Percentiles rank a stretch among this genome's conserved stretches.
Evolutionary conservation across 2,113 vertebrate genomes (phyloP).

Genomic region (Stigmatopora nigra): DNA sequence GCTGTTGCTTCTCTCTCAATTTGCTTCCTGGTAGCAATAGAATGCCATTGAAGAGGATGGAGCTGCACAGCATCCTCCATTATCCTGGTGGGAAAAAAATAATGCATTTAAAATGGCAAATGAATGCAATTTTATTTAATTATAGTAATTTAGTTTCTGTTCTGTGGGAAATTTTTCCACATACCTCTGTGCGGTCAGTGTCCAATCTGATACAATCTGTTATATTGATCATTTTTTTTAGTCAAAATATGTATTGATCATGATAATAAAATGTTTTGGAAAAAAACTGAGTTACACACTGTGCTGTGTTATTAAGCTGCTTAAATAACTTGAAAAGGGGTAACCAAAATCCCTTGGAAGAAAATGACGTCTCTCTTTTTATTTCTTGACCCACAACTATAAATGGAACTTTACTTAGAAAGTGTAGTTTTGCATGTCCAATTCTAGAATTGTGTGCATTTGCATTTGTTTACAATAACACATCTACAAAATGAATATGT

Average conservation of each 20-base stretch:
- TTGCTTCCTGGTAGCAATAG: no score
- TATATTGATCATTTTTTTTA: neutral
- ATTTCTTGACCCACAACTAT: neutral
- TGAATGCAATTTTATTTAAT: no score
- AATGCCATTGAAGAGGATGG: no score
- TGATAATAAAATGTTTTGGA: neutral
- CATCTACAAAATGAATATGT: constrained; percentile 31
- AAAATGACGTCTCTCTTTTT: neutral
- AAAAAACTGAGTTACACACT: neutral
- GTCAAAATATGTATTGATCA: neutral
- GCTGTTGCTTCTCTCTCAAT: no score
- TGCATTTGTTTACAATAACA: constrained; percentile 42
- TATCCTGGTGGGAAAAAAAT: no score
- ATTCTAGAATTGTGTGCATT: constrained; percentile 10
- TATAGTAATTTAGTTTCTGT: no score
- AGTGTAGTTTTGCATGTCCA: neutral
- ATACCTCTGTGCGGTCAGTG: no score
- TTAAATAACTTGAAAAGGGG: constrained; percentile 2
- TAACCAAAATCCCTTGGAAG: constrained; percentile 2
- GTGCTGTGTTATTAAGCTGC: neutral
- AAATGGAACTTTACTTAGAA: neutral
- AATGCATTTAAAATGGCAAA: no score
- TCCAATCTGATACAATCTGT: neutral
- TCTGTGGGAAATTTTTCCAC: no score
- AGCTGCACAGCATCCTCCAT: no score